Conservation (phyloP, 37 sponge, comb jelly and placozoan species). For the Lycopodina hypogea region DNA sequence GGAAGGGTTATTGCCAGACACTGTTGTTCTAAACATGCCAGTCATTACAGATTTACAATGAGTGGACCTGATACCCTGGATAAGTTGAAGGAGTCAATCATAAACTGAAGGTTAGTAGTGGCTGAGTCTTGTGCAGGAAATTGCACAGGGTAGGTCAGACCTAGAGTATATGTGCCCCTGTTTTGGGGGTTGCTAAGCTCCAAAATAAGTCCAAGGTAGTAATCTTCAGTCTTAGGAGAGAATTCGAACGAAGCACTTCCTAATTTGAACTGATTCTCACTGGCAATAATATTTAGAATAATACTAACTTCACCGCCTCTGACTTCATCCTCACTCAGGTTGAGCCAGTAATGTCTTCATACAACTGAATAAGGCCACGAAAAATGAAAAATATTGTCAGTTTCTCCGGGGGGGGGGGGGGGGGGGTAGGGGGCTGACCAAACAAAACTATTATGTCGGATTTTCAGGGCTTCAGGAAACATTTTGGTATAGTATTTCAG, state of each 20-base stretch:
- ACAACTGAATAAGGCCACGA: too few relatives aligned
- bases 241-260: conserved; percentile 9
- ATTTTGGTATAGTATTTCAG: too few relatives aligned
- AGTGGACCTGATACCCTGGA: conserved; percentile 13
- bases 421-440: too few relatives aligned
- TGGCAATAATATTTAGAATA: too few relatives aligned
- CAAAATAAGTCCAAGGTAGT: background rate
- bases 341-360: too few relatives aligned
- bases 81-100: conserved; percentile 13
- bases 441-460: too few relatives aligned
- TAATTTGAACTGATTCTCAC: background rate
- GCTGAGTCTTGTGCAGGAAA: background rate
- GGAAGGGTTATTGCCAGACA: background rate
- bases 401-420: too few relatives aligned
- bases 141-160: background rate
- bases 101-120: background rate
- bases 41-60: conserved; percentile 9
- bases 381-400: too few relatives aligned
- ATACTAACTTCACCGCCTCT: too few relatives aligned
- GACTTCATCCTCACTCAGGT: too few relatives aligned
- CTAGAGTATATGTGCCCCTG: background rate
- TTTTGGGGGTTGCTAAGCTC: background rate
- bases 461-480: too few relatives aligned
- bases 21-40: conserved; percentile 19
- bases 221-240: background rate